These are phyloP conservation scores for Mycteria americana DNA, from an alignment of 2,797 vertebrate species.

Conservation along the genomic window DNA sequence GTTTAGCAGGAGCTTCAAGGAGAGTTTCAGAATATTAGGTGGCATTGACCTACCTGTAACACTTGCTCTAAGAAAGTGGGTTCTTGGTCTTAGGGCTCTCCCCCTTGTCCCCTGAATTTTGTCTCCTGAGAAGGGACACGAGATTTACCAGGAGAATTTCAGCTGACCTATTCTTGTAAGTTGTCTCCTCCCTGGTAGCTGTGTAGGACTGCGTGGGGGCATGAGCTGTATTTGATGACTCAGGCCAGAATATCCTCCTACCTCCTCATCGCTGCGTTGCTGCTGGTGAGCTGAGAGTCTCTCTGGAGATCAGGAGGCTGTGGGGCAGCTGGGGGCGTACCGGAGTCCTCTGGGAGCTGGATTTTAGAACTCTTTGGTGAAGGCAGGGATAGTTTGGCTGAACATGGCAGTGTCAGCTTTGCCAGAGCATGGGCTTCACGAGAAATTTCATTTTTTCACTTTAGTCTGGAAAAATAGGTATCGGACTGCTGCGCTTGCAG, in stretches of 20 bases:
- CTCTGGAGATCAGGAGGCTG: neutral
- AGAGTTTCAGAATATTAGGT: neutral
- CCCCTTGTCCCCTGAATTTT: neutral
- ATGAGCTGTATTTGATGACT: slow-evolving; percentile 12
- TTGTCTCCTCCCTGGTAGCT: neutral
- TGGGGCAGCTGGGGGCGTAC: neutral
- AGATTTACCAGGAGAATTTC: neutral
- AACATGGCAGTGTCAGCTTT: neutral
- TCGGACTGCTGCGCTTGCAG: neutral
- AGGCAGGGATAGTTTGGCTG: neutral
- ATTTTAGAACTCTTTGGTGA: neutral
- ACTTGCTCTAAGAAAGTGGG: neutral
- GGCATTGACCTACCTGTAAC: neutral
- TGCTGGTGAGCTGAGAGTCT: neutral
- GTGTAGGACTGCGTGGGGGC: neutral
- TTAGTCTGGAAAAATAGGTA: neutral
- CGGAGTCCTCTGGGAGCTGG: neutral
- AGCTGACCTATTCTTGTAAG: neutral
- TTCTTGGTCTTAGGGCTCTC: neutral
- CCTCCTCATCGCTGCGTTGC: neutral
- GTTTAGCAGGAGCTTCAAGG: neutral
- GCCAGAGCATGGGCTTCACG: neutral
- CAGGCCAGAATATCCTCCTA: neutral
- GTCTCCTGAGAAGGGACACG: neutral
- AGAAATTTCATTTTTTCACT: neutral